Evolutionary conservation across 2,888 invertebrate genomes (phyloP), one percentile per base, ranked within the genome.

Genomic region (Orthosia gracilis): DNA sequence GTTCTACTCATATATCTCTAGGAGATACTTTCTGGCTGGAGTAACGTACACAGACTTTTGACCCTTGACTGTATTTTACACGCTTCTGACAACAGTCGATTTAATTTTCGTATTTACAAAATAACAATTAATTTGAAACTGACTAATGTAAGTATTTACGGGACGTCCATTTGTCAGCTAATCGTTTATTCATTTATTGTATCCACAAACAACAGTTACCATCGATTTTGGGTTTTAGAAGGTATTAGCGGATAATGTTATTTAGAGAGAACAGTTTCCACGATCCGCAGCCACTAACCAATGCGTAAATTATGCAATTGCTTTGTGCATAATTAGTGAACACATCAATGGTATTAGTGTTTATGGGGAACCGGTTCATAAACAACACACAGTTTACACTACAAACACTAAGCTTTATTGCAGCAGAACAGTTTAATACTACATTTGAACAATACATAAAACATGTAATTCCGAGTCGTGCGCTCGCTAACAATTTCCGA

Each of bases 261-360:
- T 83, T 78, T 76, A 74, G 78, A 73, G 64, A 70, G 73, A 70
- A 59, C 64, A 65, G 73, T 64, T 70, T 77, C 73, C 73, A 57
- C 71, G 57, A 76, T 78, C 62, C 49, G 50, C 65, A 69, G 63
- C 31, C 61, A 61, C 61, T 61, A 61, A 61, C 61, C 78, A 76
- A 81, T 80, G 76, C 73, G 78, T 83, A 76, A 74, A 86, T 84
- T 77, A 88, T 83, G 76, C 82, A 84, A 84, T 80, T 77, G 85
- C 79, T 86, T 85, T 86, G 84, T 75, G 75, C 76, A 80, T 86
- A 82, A 88, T 88, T 83, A 85, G 73, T 81, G 82, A 76, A 82
- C 73, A 83, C 77, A 82, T 86, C 83, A 86, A 80, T 71, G 65
- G 72, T 49, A 69, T 81, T 78, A 78, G 79, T 77, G 69, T 79